These are phyloP conservation scores for Pocillopora grandis DNA, from an alignment of 92 coral and sea anemone genomes.

Conservation along the genomic window DNA sequence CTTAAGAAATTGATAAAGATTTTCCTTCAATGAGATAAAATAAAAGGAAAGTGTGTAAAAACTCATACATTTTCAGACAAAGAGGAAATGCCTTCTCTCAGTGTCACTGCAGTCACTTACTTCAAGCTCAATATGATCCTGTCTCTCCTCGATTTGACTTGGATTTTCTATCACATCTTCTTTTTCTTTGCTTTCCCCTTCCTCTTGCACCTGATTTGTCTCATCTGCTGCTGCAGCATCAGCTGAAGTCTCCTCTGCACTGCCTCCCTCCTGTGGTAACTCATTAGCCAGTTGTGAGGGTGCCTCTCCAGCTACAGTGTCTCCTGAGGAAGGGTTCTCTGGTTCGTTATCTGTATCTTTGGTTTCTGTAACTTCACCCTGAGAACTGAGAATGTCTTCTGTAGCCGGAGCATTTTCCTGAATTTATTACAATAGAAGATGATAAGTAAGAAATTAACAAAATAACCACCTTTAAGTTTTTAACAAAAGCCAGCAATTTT, in stretches of 20 bases:
- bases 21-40: too few species aligned
- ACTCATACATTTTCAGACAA: neutral
- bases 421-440: neutral
- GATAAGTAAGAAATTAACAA: neutral
- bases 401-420: slow-evolving; percentile 28
- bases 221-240: slow-evolving; percentile 24
- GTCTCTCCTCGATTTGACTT: slow-evolving; percentile 19
- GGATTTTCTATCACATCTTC: neutral
- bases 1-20: too few species aligned
- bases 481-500: too few species aligned
- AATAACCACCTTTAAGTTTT: too few species aligned
- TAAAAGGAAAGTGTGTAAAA: too few species aligned
- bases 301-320: slow-evolving; percentile 25
- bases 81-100: neutral
- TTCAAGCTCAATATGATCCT: neutral
- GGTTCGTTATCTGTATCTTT: slow-evolving; percentile 10
- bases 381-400: slow-evolving; percentile 10
- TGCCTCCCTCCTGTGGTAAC: slow-evolving; percentile 31
- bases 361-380: slow-evolving; percentile 16
- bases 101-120: slow-evolving; percentile 1
- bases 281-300: slow-evolving; percentile 9
- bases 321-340: slow-evolving; percentile 17
- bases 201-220: slow-evolving; percentile 21
- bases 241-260: slow-evolving; percentile 6
- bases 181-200: slow-evolving; percentile 20